These are phyloP conservation scores for Jacana jacana DNA, from an alignment of 2,113 vertebrate genomes.

Conservation along the genomic window DNA sequence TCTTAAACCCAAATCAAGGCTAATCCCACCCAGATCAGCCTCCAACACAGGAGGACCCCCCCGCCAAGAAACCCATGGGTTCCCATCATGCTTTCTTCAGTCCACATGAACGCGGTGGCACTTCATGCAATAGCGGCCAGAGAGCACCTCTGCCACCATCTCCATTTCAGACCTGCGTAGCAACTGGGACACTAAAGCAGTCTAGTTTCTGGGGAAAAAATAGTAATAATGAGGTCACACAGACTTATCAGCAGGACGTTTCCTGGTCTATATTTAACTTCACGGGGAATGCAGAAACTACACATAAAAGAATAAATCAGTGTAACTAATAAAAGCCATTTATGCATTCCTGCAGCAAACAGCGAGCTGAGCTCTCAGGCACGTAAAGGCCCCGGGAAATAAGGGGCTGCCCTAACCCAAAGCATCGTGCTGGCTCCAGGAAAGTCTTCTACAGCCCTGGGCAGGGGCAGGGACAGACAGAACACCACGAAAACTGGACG, in stretches of 20 bases:
- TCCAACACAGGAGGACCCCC: neutral
- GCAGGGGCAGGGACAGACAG: neutral
- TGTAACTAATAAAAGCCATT: neutral
- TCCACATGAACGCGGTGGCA: too few relatives aligned
- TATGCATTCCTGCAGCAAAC: neutral
- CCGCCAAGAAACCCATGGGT: too few relatives aligned
- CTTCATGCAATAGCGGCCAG: neutral
- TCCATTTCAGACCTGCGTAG: neutral
- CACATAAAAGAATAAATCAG: neutral
- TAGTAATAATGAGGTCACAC: neutral
- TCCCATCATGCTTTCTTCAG: too few relatives aligned
- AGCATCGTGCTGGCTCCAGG: neutral
- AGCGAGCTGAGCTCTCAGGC: neutral
- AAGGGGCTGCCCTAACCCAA: too few relatives aligned
- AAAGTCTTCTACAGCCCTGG: neutral
- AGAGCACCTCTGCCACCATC: neutral
- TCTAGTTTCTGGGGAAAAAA: neutral
- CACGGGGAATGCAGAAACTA: neutral
- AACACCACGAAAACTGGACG: rapidly evolving
- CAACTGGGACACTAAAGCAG: neutral
- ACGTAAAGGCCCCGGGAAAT: rapidly evolving
- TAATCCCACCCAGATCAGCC: neutral
- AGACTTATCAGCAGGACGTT: neutral
- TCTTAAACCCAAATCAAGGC: neutral
- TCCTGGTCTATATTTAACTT: neutral